Conservation (phyloP, 92 coral and sea anemone genomes). For the Anthopleura xanthogrammica region DNA sequence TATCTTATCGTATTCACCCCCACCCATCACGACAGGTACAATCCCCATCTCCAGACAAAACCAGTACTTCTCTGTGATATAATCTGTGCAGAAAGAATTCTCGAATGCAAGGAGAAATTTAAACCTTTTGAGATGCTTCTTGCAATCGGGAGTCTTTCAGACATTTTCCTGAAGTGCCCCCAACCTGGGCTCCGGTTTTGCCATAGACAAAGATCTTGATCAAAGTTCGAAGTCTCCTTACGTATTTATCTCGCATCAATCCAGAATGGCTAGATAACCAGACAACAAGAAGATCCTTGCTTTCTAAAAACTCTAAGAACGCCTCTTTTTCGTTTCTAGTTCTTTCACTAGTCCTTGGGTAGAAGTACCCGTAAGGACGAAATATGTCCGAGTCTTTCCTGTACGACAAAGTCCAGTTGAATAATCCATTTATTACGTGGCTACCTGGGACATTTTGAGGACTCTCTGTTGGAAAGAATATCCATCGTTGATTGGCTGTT, state of each 20-base stretch:
- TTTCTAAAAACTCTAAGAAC: constrained; percentile 23
- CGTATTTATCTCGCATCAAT: constrained; percentile 35
- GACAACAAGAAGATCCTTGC: constrained; percentile 40
- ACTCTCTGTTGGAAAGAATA: constrained; percentile 43
- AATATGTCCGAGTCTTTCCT: constrained; percentile 55
- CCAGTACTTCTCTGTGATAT: constrained; percentile 70
- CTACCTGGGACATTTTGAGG: constrained; percentile 24
- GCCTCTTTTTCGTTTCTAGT: not conserved
- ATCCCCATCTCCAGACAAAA: constrained; percentile 25
- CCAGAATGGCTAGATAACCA: constrained; percentile 48
- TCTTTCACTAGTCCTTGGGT: constrained; percentile 2
- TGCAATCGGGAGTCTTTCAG: constrained; percentile 20
- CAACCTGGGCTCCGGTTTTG: constrained; percentile 7
- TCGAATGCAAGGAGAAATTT: constrained; percentile 66
- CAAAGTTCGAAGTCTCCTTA: constrained; percentile 27
- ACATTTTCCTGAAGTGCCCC: constrained; percentile 20
- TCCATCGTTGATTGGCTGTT: constrained; percentile 42
- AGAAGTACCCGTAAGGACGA: constrained; percentile 44
- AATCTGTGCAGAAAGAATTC: constrained; percentile 57
- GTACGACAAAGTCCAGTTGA: constrained; percentile 70
- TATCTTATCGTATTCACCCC: constrained; percentile 44
- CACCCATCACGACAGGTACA: constrained; percentile 65
- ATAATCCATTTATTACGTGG: constrained; percentile 36
- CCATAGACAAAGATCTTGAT: constrained; percentile 58
- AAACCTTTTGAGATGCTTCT: constrained; percentile 27